phyloP scores from a whole-genome alignment of 2,113 vertebrate species.

The Cranoglanis bouderius region DNA sequence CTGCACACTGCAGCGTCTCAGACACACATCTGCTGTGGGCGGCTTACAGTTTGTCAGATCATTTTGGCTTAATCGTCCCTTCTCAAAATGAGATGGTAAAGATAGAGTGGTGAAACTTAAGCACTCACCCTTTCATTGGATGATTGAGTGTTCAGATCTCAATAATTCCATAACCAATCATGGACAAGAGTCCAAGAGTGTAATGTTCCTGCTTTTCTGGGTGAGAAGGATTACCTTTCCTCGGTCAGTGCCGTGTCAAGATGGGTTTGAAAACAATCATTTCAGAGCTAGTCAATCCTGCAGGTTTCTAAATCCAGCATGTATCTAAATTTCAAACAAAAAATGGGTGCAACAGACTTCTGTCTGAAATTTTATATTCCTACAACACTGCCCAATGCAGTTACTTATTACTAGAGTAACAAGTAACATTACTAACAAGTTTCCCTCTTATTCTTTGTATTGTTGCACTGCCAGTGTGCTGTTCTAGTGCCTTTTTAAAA shows the following conservation, averaged over 20 bases:
- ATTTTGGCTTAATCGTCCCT: not conserved
- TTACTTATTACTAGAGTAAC: not conserved
- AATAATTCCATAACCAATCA: not conserved
- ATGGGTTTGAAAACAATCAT: not conserved
- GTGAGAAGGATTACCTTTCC: no score
- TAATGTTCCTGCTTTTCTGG: not conserved
- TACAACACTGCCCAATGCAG: not conserved
- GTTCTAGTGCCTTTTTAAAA: no score
- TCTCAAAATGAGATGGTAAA: not conserved
- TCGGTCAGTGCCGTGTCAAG: not conserved
- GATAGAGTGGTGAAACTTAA: not conserved
- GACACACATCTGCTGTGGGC: conserved; percentile 45
- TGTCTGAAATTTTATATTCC: not conserved
- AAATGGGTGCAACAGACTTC: not conserved
- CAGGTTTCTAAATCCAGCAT: not conserved
- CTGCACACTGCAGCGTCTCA: conserved; percentile 25
- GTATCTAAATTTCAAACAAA: not conserved
- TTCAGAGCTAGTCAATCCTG: not conserved
- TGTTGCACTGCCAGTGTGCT: not conserved
- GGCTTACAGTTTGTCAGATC: conserved; percentile 27
- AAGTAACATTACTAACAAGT: not conserved
- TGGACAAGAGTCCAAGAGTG: not conserved
- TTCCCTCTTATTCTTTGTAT: not conserved
- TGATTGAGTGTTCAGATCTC: not conserved
- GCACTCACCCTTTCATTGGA: not conserved